Percentiles rank a stretch among this genome's conserved stretches.
Evolutionary conservation across 2,113 vertebrate genomes (phyloP).

Genomic region (Phalacrocorax pelagicus): DNA sequence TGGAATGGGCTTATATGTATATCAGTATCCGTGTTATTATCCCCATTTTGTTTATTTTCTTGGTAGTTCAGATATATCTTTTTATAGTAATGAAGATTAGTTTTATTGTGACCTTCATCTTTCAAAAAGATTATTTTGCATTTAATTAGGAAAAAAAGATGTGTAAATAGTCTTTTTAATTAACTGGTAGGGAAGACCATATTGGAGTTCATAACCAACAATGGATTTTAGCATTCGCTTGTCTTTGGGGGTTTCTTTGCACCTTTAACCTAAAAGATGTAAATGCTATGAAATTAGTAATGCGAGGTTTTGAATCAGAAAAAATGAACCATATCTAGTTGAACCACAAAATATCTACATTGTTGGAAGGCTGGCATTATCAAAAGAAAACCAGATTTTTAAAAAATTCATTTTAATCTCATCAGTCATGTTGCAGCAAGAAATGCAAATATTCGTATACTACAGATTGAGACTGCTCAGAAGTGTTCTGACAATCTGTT

Average conservation of each 20-base stretch:
- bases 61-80: slow-evolving; percentile 7
- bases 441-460: slow-evolving; percentile 48
- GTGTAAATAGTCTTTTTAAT: background rate
- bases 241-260: background rate
- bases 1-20: background rate
- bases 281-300: background rate
- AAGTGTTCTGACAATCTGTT: slow-evolving; percentile 64
- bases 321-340: background rate
- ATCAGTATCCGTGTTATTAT: background rate
- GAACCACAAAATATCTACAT: background rate
- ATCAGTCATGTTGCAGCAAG: slow-evolving; percentile 24
- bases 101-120: slow-evolving; percentile 32
- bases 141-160: slow-evolving; percentile 2
- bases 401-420: background rate
- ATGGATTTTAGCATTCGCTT: background rate
- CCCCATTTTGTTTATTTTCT: slow-evolving; percentile 22
- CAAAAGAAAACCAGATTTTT: background rate
- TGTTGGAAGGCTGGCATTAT: background rate
- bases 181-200: background rate
- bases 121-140: slow-evolving; percentile 37
- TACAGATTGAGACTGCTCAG: slow-evolving; percentile 53
- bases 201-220: slow-evolving; percentile 9
- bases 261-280: background rate
- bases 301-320: background rate
- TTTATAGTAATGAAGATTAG: slow-evolving; percentile 16